Evolutionary conservation across 1,140 invertebrate species (phyloP), one percentile per base, ranked within the genome.

Genomic region (Lerema accius): DNA sequence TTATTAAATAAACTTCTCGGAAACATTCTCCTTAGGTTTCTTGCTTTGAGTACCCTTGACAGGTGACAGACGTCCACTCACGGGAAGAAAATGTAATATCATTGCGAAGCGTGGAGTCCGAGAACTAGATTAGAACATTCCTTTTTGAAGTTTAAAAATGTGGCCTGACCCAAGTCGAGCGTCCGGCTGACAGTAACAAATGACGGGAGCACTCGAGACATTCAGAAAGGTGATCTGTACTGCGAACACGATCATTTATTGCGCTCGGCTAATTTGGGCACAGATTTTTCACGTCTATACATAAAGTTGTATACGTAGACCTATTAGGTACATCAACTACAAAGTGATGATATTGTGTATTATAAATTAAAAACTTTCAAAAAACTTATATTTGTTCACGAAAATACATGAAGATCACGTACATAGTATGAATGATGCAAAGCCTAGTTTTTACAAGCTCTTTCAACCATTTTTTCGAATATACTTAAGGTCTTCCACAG

Each of bases 91-190:
- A 58, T 58, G 53, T 58, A 58, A 58, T 46, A 45, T 58, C 53
- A 17, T 42, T 15, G 19, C 32, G 13, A 43, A 56, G 51, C 51
- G 37, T 11, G n/a, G 39, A 58, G 40, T 58, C 40, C 53, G 42
- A 58, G 53, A 58, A 45, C 53, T 58, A 39, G 53, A 58, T 58
- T 58, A 58, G 53, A 58, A 46, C 53, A 58, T 58, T 58, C 53
- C 53, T 58, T 46, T 58, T 58, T 58, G 53, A 58, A 58, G 40
- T 58, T 58, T 58, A 58, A 58, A 58, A 58, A 58, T 58, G 53
- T 58, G 23, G 53, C 19, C 40, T 58, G 53, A 58, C 53, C 53
- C 42, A 40, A 45, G 40, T 26, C 40, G 10, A 35, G 42, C 42
- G 53, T 16, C 13, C 11, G n/a, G 17, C 16, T 45, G 53, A 45